Evolutionary conservation across 2,888 invertebrate species (phyloP).

Genomic region (Patella ulyssiponensis): DNA sequence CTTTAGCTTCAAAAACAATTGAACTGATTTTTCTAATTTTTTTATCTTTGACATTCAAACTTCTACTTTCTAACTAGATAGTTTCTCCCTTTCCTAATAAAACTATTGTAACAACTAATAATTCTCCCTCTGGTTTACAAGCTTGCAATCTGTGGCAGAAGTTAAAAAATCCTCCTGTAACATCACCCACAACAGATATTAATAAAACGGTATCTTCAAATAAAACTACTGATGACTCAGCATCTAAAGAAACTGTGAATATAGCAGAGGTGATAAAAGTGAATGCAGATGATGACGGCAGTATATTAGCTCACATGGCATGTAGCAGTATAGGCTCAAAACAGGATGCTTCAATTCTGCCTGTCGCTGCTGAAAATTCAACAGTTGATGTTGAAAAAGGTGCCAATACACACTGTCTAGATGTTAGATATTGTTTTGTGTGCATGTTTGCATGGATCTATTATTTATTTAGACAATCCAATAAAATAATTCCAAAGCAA

Average conservation of each 20-base stretch:
- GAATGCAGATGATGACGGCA: constrained; percentile 16
- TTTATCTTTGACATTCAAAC: too few species aligned
- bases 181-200: constrained; percentile 17
- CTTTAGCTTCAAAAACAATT: too few species aligned
- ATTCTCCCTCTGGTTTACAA: background rate
- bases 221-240: constrained; percentile 13
- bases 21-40: too few species aligned
- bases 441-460: too few species aligned
- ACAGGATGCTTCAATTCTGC: constrained; percentile 2
- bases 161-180: background rate
- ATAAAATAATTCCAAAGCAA: too few species aligned
- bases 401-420: too few species aligned
- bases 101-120: constrained; percentile 2
- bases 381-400: too few species aligned
- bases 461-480: too few species aligned
- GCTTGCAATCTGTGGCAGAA: background rate
- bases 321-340: constrained; percentile 15
- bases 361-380: too few species aligned
- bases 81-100: background rate
- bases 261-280: constrained; percentile 22
- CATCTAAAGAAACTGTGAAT: constrained; percentile 19
- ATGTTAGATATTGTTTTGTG: too few species aligned
- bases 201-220: constrained; percentile 27
- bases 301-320: constrained; percentile 21
- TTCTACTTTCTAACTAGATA: background rate